phyloP scores from a whole-genome alignment of 2,113 vertebrate species.

The Chaenogobius annularis region DNA sequence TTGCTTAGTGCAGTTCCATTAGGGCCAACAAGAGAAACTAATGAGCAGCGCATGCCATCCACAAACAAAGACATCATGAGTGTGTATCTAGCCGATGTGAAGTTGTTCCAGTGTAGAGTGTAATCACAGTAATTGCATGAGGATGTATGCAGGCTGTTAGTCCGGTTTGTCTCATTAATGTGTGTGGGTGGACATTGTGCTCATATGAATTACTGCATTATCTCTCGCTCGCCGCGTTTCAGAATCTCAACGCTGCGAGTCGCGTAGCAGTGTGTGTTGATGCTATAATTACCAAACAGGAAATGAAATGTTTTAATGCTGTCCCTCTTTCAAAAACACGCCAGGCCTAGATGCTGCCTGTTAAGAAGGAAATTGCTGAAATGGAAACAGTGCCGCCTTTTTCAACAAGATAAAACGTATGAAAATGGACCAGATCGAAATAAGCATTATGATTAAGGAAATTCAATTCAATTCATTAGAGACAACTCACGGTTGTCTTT shows the following conservation, averaged over 20 bases:
- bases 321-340: background rate
- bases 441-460: background rate
- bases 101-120: background rate
- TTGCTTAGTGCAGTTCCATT: background rate
- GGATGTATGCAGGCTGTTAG: background rate
- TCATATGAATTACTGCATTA: background rate
- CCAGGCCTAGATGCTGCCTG: background rate
- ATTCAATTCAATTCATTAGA: background rate
- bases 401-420: background rate
- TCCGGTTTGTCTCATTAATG: background rate
- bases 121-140: constrained; percentile 1
- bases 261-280: background rate
- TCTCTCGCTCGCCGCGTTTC: background rate
- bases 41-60: background rate
- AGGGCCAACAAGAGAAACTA: background rate
- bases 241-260: background rate
- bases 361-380: background rate
- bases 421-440: background rate
- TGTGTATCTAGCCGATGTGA: background rate
- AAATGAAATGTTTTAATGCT: constrained; percentile 6
- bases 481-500: background rate
- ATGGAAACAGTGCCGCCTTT: background rate
- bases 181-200: constrained; percentile 6
- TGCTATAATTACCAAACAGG: constrained; percentile 8
- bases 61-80: background rate